Evolutionary conservation across 2,113 vertebrate species (phyloP), one percentile per base, ranked within the genome.

Genomic region (Ctenodactylus gundi): DNA sequence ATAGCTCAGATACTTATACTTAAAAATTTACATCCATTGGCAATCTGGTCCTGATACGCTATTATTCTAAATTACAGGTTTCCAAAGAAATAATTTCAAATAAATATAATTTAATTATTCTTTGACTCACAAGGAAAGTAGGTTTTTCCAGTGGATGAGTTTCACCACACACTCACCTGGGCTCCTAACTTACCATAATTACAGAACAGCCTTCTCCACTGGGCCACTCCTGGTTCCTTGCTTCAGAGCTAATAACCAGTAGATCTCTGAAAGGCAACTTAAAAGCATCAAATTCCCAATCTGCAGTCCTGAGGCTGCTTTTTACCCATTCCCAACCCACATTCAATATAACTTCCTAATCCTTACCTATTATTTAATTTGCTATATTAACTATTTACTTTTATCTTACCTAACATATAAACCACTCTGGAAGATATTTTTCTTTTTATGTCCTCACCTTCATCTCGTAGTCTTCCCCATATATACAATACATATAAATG

Each of bases 31-130:
- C n/a, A 91, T 20, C 57, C 17, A 39, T 5, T 83, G 21, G 34
- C 51, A 93, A 93, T 18, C 39, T 51, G 46, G 34, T 75, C n/a
- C 46, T 57, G 36, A 78, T 81, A 67, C 75, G 51, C 68, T 53
- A 51, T 62, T 67, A 70, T 86, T 86, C 73, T 7, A 85, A 86
- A 88, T n/a, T 75, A 75, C 29, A 46, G 75, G 34, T 85, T 85
- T 60, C 60, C 67, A 95, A 82, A 88, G 72, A 91, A 88, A n/a
- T 10, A 60, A 41, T 87, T 87, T 95, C 80, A 39, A 83, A 53
- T 67, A 68, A 67, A 34, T 51, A 46, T 34, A 87, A 81, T 76
- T 90, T 36, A 39, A 64, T 55, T 68, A 86, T 77, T 90, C 31
- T 94, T 39, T 88, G 55, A 73, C 57, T 91, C 46, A 77, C 72